Evolutionary conservation across 2,888 invertebrate species (phyloP), one percentile per base, ranked within the genome.

Genomic region (Leptogaster cylindrica): DNA sequence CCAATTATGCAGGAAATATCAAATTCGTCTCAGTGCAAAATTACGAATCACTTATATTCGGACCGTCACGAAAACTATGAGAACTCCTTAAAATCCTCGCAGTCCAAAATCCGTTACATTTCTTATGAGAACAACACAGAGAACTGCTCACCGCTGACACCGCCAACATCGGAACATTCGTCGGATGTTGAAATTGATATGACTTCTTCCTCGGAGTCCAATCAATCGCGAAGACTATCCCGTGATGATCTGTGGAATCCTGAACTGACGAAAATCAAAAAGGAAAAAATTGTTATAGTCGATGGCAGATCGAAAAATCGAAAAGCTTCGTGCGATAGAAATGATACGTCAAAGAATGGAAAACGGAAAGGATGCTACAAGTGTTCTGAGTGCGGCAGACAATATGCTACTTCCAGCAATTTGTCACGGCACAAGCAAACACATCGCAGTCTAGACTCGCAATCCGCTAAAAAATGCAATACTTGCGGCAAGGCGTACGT

Each of bases 401-500:
- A 92, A 76, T 95, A 95, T 80, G 95, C 95, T 61, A 95, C 95
- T 0, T 92, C 92, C 3, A 92, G 92, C 72, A 95, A 95, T 79
- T 84, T 95, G 52, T 93, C 93, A 23, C 85, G 93, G 66, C 93
- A 94, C 83, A 93, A 93, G 80, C 95, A 95, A 82, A 95, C 95
- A 0, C 95, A 95, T 79, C 87, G 94, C 28, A 93, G 95, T 75
- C 85, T 97, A 48, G 97, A 97, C 83, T 95, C 95, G n/a, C 90
- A 92, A 75, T 89, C 93, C 71, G 97, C 97, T 36, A 95, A 95
- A 82, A 93, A 94, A 76, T 97, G 97, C 83, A 90, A 91, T 75
- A 93, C 94, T 72, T 97, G 97, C 82, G 93, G 94, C 74, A 96
- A 97, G 82, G 94, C 94, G 3, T 97, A 97, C 83, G 97, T 97